Evolutionary conservation across 1,140 invertebrate species (phyloP).

Genomic region (Philaenus spumarius): DNA sequence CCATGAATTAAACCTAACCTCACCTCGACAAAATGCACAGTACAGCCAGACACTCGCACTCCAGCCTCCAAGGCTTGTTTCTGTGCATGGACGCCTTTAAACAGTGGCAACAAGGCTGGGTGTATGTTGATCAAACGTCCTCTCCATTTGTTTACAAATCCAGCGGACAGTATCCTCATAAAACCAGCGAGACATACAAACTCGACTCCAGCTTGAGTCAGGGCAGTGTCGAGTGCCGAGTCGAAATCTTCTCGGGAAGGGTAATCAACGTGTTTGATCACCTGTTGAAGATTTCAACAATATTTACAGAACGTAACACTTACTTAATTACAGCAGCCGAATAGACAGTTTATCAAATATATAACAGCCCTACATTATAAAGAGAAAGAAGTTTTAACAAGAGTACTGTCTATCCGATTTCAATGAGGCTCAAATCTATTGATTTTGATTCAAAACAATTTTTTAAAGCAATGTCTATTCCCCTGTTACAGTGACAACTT

Average conservation of each 20-base stretch:
- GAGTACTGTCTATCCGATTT: no score
- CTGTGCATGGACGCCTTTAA: conserved; percentile 85
- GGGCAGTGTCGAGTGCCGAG: conserved; percentile 54
- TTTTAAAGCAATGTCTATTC: no score
- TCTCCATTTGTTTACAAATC: conserved; percentile 72
- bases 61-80: conserved; percentile 76
- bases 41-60: conserved; percentile 81
- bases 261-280: conserved; percentile 71
- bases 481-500: no score
- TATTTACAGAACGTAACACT: no score
- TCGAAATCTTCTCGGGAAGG: conserved; percentile 73
- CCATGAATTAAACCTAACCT: no score
- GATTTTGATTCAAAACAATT: no score
- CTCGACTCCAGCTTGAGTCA: conserved; percentile 64
- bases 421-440: no score
- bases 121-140: conserved; percentile 90
- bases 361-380: no score
- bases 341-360: no score
- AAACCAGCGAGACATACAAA: conserved; percentile 94
- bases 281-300: no score
- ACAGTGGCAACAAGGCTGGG: conserved; percentile 85
- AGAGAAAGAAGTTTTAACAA: no score
- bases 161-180: conserved; percentile 85
- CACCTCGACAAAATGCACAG: conserved; percentile 93
- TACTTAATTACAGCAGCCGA: no score